Evolutionary conservation across 1,140 invertebrate species (phyloP).

Genomic region (Hyposmocoma kahamanoa): DNA sequence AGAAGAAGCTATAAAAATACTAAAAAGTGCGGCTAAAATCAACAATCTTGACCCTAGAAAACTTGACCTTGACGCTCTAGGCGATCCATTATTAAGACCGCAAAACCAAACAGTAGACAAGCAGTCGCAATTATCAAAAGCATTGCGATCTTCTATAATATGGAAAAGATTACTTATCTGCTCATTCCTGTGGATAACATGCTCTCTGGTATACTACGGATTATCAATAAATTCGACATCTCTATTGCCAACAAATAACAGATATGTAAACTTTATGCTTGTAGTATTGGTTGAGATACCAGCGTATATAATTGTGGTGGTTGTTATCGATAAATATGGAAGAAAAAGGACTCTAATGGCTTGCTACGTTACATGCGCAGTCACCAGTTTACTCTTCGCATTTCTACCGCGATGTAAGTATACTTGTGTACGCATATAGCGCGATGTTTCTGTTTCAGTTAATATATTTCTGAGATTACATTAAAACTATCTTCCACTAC

Average conservation of each 20-base stretch:
- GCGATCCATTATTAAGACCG: conserved; percentile 55
- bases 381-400: conserved; percentile 58
- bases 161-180: conserved; percentile 79
- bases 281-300: conserved; percentile 82
- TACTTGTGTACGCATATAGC: no score
- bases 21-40: conserved; percentile 81
- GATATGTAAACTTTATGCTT: conserved; percentile 82
- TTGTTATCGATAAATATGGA: conserved; percentile 79
- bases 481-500: no score
- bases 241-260: conserved; percentile 78
- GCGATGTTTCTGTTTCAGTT: no score
- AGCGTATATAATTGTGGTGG: conserved; percentile 79
- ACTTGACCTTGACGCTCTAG: conserved; percentile 70
- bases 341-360: conserved; percentile 69
- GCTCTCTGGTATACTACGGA: conserved; percentile 87
- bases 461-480: no score
- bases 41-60: conserved; percentile 78
- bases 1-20: conserved; percentile 80
- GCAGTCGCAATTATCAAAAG: conserved; percentile 49
- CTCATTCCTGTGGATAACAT: conserved; percentile 82
- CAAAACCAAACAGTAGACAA: conserved; percentile 42
- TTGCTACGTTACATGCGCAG: conserved; percentile 50
- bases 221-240: conserved; percentile 87
- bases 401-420: conserved; percentile 66
- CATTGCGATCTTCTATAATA: conserved; percentile 75